Conservation (phyloP, 2,113 vertebrate genomes). For the Bagarius yarrelli region DNA sequence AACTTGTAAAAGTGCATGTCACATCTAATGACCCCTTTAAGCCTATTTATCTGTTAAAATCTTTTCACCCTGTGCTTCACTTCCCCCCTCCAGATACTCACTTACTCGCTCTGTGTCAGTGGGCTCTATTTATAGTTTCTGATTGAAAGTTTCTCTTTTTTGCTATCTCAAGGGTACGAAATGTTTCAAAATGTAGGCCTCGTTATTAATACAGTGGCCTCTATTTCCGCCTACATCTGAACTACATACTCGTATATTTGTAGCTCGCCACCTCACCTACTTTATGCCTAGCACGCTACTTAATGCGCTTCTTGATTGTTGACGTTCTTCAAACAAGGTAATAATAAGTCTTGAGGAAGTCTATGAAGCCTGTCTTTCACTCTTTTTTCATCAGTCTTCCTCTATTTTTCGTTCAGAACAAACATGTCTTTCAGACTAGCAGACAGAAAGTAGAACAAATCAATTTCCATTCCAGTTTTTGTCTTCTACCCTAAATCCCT, state of each 20-base stretch:
- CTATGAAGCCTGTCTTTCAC: neutral
- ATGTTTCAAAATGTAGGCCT: constrained; percentile 32
- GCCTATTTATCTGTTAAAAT: too few relatives aligned
- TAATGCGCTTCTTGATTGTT: neutral
- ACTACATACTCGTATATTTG: neutral
- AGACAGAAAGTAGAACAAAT: constrained; percentile 29
- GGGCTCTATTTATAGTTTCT: constrained; percentile 4
- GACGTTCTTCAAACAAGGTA: neutral
- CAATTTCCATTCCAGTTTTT: constrained; percentile 7
- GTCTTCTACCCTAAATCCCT: neutral
- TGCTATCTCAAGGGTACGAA: constrained; percentile 20
- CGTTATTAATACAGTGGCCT: constrained; percentile 45
- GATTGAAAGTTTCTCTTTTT: constrained; percentile 5
- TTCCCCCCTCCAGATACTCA: too few relatives aligned
- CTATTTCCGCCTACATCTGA: constrained; percentile 14
- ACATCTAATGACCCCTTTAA: too few relatives aligned
- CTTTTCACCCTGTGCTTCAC: too few relatives aligned
- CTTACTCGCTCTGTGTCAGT: neutral
- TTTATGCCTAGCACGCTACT: too few relatives aligned
- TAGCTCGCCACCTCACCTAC: neutral
- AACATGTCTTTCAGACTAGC: neutral
- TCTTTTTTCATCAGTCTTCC: too few relatives aligned
- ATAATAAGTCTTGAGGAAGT: neutral
- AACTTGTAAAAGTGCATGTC: too few relatives aligned
- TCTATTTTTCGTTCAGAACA: neutral